Evolutionary conservation across 30 jellyfish, hydroid and myxozoan genomes (phyloP).

Genomic region (Clytia hemisphaerica): DNA sequence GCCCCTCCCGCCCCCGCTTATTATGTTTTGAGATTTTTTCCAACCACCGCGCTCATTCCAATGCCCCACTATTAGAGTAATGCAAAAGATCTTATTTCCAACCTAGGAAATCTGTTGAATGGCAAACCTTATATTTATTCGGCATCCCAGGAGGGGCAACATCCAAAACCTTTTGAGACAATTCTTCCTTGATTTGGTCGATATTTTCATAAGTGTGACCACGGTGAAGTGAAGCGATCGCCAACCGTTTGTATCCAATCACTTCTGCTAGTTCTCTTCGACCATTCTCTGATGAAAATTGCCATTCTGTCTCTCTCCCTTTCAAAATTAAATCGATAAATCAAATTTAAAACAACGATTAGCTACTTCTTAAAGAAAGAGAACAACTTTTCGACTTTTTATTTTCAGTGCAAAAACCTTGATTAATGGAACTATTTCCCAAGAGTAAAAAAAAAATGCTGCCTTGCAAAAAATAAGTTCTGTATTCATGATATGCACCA

Average conservation of each 20-base stretch:
- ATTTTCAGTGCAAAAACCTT: too few relatives aligned
- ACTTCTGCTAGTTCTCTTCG: slow-evolving; percentile 38
- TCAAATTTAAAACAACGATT: background rate
- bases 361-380: background rate
- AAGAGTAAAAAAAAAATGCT: too few relatives aligned
- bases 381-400: background rate
- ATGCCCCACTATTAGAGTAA: too few relatives aligned
- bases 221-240: slow-evolving; percentile 46
- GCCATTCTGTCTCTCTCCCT: slow-evolving; percentile 53
- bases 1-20: too few relatives aligned
- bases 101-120: too few relatives aligned
- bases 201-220: slow-evolving; percentile 53
- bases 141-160: slow-evolving; percentile 47
- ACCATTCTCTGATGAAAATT: slow-evolving; percentile 51
- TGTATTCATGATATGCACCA: too few relatives aligned
- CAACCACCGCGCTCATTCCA: too few relatives aligned
- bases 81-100: too few relatives aligned
- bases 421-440: too few relatives aligned
- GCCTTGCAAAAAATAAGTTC: too few relatives aligned
- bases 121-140: slow-evolving; percentile 13
- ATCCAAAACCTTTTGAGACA: slow-evolving; percentile 60
- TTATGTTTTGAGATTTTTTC: too few relatives aligned
- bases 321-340: background rate
- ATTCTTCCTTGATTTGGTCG: slow-evolving; percentile 53
- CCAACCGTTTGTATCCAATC: slow-evolving; percentile 61